Evolutionary conservation across 2,797 vertebrate species (phyloP).

Genomic region (Iguana delicatissima): DNA sequence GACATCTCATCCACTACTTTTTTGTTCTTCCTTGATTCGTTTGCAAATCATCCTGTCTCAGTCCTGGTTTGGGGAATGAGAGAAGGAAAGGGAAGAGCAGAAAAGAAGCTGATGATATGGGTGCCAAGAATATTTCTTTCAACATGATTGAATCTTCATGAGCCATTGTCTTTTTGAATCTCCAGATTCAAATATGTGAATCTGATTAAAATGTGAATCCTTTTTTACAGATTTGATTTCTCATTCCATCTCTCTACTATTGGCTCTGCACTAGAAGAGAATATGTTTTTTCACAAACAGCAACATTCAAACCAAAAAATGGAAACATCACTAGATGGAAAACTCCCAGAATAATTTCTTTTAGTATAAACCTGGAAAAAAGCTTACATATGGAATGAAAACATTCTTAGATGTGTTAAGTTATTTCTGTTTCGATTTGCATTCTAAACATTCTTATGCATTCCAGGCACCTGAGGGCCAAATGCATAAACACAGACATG

Average conservation of each 20-base stretch:
- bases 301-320: background rate
- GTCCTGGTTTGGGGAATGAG: background rate
- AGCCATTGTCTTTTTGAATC: background rate
- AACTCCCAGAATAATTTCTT: background rate
- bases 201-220: background rate
- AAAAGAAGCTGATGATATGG: background rate
- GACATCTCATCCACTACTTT: background rate
- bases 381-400: background rate
- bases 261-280: background rate
- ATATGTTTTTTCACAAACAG: background rate
- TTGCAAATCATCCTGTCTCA: background rate
- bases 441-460: background rate
- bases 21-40: background rate
- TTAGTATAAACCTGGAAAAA: background rate
- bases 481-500: background rate
- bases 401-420: background rate
- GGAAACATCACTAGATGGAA: background rate
- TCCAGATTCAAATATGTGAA: background rate
- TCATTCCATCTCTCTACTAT: background rate
- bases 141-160: background rate
- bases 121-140: background rate
- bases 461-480: background rate
- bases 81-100: background rate
- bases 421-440: background rate
- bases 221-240: background rate